phyloP scores from a whole-genome alignment of 2,797 vertebrate genomes.

The Luscinia megarhynchos region DNA sequence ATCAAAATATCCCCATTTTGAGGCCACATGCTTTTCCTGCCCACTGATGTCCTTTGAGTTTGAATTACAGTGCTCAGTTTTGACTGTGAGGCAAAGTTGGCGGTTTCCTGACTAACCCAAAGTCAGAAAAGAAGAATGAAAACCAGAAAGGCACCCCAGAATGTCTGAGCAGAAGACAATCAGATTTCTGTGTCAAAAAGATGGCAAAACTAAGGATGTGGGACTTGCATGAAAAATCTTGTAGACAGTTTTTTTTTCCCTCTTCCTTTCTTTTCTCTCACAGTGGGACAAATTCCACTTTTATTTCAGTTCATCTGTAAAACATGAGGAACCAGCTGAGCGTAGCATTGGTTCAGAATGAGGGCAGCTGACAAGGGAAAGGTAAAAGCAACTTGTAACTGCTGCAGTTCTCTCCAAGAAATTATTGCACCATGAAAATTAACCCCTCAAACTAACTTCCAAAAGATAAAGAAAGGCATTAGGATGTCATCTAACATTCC shows the following conservation, averaged over 20 bases:
- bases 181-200: constrained; percentile 18
- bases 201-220: constrained; percentile 21
- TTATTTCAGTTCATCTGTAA: constrained; percentile 63
- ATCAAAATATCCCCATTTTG: background rate
- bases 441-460: background rate
- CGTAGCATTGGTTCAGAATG: background rate
- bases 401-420: constrained; percentile 15
- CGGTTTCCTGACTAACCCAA: background rate
- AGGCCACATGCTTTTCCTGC: background rate
- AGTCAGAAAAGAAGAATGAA: constrained; percentile 21
- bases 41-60: background rate
- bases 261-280: constrained; percentile 21
- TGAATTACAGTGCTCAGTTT: constrained; percentile 13
- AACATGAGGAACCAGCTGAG: constrained; percentile 61
- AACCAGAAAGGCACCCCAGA: background rate
- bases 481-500: background rate
- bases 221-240: constrained; percentile 39
- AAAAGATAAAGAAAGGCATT: background rate
- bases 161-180: constrained; percentile 22
- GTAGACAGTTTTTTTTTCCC: background rate
- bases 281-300: constrained; percentile 55
- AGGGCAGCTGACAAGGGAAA: constrained; percentile 49
- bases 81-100: background rate
- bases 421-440: background rate
- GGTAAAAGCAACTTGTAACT: constrained; percentile 36